A percentile compares a stretch with the other conserved stretches of the same genome.
Evolutionary conservation across 92 coral and sea anemone species (phyloP).

Genomic region (Paragorgia papillata): DNA sequence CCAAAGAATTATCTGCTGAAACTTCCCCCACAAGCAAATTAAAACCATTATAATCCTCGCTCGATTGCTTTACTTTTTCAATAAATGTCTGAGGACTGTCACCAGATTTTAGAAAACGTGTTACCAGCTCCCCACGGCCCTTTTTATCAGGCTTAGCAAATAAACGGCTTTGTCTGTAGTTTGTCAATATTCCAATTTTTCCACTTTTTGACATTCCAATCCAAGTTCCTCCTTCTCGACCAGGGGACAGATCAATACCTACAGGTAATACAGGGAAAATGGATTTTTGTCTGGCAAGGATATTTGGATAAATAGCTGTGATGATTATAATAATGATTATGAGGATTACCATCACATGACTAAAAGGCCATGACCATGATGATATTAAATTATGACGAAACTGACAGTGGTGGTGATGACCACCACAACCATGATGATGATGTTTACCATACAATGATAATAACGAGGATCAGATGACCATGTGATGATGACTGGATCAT

Average conservation of each 20-base stretch:
- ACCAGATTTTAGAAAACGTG: slow-evolving; percentile 68
- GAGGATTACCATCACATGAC: too few species aligned
- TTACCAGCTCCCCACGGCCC: slow-evolving; percentile 78
- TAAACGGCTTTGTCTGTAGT: slow-evolving; percentile 78
- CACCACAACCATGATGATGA: too few species aligned
- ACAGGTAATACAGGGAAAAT: too few species aligned
- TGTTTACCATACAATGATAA: too few species aligned
- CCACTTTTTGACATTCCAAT: slow-evolving; percentile 82
- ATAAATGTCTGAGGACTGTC: slow-evolving; percentile 53
- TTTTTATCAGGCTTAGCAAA: slow-evolving; percentile 47
- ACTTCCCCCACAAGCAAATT: slow-evolving; percentile 77
- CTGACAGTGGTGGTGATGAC: too few species aligned
- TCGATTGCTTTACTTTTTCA: slow-evolving; percentile 48
- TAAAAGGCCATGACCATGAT: too few species aligned
- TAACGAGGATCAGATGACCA: too few species aligned
- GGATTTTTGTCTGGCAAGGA: too few species aligned
- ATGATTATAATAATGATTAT: too few species aligned
- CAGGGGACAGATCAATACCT: slow-evolving; percentile 83
- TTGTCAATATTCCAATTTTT: slow-evolving; percentile 72
- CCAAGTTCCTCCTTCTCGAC: slow-evolving; percentile 94
- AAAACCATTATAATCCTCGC: slow-evolving; percentile 75
- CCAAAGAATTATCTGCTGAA: slow-evolving; percentile 42
- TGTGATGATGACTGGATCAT: too few species aligned
- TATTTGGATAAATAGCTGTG: too few species aligned
- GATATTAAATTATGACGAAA: too few species aligned